Percentiles rank a stretch among this genome's conserved stretches.
Evolutionary conservation across 2,888 invertebrate genomes (phyloP).

Genomic region (Parnassius orleans): DNA sequence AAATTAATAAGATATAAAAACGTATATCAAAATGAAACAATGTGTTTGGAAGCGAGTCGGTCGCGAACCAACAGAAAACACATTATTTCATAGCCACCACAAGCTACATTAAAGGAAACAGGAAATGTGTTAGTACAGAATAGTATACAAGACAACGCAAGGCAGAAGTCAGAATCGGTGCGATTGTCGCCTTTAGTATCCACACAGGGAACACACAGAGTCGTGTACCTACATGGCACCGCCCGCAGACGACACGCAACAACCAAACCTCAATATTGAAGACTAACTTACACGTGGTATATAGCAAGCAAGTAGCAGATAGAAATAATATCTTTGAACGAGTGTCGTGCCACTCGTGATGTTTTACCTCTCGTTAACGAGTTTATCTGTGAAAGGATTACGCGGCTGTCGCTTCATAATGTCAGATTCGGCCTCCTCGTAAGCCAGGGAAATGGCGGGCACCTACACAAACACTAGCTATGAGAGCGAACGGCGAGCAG

Average conservation of each 20-base stretch:
- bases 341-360: slow-evolving; percentile 59
- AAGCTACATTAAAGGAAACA: slow-evolving; percentile 68
- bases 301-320: slow-evolving; percentile 78
- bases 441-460: slow-evolving; percentile 98
- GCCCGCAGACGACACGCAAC: slow-evolving; percentile 72
- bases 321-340: slow-evolving; percentile 74
- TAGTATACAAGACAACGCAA: slow-evolving; percentile 70
- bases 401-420: slow-evolving; percentile 99
- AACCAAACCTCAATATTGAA: slow-evolving; percentile 73
- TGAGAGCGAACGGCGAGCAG: slow-evolving; percentile 57
- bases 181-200: slow-evolving; percentile 71
- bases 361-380: slow-evolving; percentile 98
- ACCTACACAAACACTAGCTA: slow-evolving; percentile 86
- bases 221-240: slow-evolving; percentile 56
- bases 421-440: slow-evolving; percentile 99
- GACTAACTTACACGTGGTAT: slow-evolving; percentile 67
- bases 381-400: slow-evolving; percentile 98
- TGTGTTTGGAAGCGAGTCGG: slow-evolving; percentile 47
- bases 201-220: slow-evolving; percentile 49
- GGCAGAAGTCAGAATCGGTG: slow-evolving; percentile 74
- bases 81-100: slow-evolving; percentile 68
- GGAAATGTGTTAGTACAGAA: slow-evolving; percentile 63
- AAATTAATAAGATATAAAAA: slow-evolving; percentile 49
- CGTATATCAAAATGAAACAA: slow-evolving; percentile 64
- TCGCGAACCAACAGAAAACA: slow-evolving; percentile 41